Evolutionary conservation across 2,888 invertebrate genomes (phyloP).

Genomic region (Nephrotoma appendiculata): DNA sequence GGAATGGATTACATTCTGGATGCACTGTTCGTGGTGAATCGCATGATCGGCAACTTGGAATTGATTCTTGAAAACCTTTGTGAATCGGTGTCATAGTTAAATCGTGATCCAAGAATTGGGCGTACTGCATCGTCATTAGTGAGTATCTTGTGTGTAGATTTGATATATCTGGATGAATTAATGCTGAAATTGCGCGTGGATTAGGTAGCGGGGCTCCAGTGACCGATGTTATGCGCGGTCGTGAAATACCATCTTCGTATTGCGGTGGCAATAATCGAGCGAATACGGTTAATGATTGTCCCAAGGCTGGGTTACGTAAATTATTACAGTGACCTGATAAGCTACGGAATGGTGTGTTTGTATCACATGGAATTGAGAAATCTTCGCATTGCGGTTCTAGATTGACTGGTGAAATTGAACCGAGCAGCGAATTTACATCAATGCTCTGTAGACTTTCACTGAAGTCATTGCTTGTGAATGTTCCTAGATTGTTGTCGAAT

Average conservation of each 20-base stretch:
- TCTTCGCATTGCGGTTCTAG: constrained; percentile 60
- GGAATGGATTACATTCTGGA: constrained; percentile 88
- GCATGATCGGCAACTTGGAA: constrained; percentile 79
- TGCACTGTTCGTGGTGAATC: constrained; percentile 78
- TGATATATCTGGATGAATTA: constrained; percentile 83
- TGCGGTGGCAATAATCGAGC: constrained; percentile 69
- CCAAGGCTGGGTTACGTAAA: constrained; percentile 63
- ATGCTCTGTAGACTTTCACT: constrained; percentile 65
- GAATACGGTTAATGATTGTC: constrained; percentile 73
- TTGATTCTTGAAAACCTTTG: constrained; percentile 80
- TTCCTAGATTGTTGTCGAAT: constrained; percentile 46
- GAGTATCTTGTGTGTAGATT: constrained; percentile 79
- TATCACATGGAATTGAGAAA: constrained; percentile 52
- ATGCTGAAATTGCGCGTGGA: constrained; percentile 71
- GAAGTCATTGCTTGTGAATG: constrained; percentile 45
- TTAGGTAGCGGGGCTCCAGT: constrained; percentile 70
- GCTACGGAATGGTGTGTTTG: constrained; percentile 48
- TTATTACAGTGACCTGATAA: constrained; percentile 82
- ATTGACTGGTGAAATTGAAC: constrained; percentile 38
- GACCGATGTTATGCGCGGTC: constrained; percentile 57
- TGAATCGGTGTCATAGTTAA: constrained; percentile 88
- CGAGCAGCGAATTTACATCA: constrained; percentile 56
- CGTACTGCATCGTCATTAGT: constrained; percentile 89
- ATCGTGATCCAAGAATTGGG: constrained; percentile 89
- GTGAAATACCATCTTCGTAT: constrained; percentile 80